Evolutionary conservation across 2,797 vertebrate genomes (phyloP), one percentile per base, ranked within the genome.

Genomic region (Pseudopleuronectes americanus): DNA sequence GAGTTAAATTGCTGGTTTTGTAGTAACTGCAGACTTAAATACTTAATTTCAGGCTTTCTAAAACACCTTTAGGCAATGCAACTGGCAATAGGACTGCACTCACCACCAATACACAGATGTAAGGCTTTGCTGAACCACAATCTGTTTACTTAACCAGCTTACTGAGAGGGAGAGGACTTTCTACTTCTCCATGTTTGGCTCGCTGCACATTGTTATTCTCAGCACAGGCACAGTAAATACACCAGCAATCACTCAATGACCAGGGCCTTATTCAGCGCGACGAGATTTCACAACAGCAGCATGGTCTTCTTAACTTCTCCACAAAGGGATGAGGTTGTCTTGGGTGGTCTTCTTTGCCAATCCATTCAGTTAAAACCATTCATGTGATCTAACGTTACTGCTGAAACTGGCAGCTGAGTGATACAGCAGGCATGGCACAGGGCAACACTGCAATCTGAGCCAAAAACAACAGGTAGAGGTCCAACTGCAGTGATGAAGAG

Each of bases 121-220:
- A 51, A 58, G 36, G 31, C 55, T 76, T 75, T 47, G 26, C 57
- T 61, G 14, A 65, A 60, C 75, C 77, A 52, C 80, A 68, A 21
- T 60, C 54, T 73, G 75, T 80, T 83, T 72, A 69, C 60, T 62
- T 55, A 21, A 54, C 26, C 56, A 61, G 49, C 71, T 63, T 51
- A 41, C 68, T 58, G 55, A 65, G 73, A 71, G 1, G 0, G 49
- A 76, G 36, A 59, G 13, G 48, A 55, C 31, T 54, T 53, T 64
- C 71, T 41, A 57, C 21, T 75, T 52, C 52, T 71, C 79, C 63
- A 71, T 77, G 68, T 84, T 84, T 77, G 76, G 71, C 55, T 41
- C 4, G 36, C 17, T 72, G 70, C 68, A 71, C 79, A 69, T 77
- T 83, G 77, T 75, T 71, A 85, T 86, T 85, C 70, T 71, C 38